phyloP scores from a whole-genome alignment of 2,888 invertebrate species.

The Cosmopolites sordidus region DNA sequence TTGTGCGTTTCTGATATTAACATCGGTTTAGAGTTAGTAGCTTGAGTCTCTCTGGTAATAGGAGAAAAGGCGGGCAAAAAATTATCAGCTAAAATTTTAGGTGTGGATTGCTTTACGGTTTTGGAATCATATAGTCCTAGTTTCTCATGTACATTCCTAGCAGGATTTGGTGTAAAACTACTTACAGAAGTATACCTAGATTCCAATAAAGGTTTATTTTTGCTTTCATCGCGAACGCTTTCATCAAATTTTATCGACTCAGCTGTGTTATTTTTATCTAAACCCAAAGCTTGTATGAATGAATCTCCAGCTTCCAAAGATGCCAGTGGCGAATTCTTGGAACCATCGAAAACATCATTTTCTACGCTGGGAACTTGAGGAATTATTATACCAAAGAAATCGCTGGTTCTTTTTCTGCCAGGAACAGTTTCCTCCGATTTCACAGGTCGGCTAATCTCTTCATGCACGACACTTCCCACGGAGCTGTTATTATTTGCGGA shows the following conservation, averaged over 20 bases:
- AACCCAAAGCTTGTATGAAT: slow-evolving; percentile 38
- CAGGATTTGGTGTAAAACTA: slow-evolving; percentile 15
- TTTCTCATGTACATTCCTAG: slow-evolving; percentile 16
- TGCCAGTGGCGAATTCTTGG: not conserved
- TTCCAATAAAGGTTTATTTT: not conserved
- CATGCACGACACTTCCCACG: slow-evolving; percentile 12
- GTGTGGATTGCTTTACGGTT: slow-evolving; percentile 25
- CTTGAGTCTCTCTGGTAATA: slow-evolving; percentile 8
- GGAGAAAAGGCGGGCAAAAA: slow-evolving; percentile 22
- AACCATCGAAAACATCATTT: slow-evolving; percentile 16
- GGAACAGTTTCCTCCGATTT: slow-evolving; percentile 10
- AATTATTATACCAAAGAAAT: slow-evolving; percentile 29
- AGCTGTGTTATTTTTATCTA: slow-evolving; percentile 28
- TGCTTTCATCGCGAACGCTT: slow-evolving; percentile 3
- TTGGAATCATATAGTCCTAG: slow-evolving; percentile 18
- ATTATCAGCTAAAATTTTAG: slow-evolving; percentile 19
- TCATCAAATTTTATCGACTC: slow-evolving; percentile 20
- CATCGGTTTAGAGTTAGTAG: not conserved
- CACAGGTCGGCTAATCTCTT: slow-evolving; percentile 5
- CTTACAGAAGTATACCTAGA: slow-evolving; percentile 10
- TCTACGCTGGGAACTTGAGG: slow-evolving; percentile 13
- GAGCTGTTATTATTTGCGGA: slow-evolving; percentile 2
- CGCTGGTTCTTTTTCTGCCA: slow-evolving; percentile 24
- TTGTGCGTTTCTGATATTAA: slow-evolving; percentile 15
- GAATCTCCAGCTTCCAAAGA: slow-evolving; percentile 35